phyloP scores from a whole-genome alignment of 2,888 invertebrate species.

The Atethmia centrago region DNA sequence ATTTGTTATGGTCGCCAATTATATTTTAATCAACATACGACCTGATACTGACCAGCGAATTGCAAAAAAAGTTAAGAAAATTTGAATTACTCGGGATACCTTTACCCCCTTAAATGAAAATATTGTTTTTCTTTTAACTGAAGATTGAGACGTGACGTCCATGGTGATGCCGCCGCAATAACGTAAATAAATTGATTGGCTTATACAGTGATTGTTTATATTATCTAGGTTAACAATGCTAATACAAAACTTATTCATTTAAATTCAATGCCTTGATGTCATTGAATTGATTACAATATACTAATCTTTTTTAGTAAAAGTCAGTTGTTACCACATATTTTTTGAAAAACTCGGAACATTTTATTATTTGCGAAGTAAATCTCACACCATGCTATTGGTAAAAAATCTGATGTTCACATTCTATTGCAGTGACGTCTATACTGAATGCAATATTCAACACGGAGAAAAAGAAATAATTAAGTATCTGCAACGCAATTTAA shows the following conservation, averaged over 20 bases:
- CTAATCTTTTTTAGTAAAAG: constrained; percentile 7
- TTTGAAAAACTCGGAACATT: constrained; percentile 9
- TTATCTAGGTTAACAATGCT: constrained; percentile 10
- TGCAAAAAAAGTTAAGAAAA: too few species aligned
- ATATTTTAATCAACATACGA: too few species aligned
- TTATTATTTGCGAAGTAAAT: constrained; percentile 1
- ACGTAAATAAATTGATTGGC: constrained; percentile 9
- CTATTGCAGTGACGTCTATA: constrained; percentile 86
- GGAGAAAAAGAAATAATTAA: constrained; percentile 87
- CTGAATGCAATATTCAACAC: constrained; percentile 86
- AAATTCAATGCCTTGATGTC: constrained; percentile 6
- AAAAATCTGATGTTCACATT: constrained; percentile 41
- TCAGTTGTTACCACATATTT: constrained; percentile 50
- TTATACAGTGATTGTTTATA: constrained; percentile 2
- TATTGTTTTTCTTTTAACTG: not conserved
- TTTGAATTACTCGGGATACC: too few species aligned
- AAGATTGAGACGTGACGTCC: not conserved
- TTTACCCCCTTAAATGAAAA: too few species aligned
- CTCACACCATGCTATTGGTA: constrained; percentile 3
- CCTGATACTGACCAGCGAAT: too few species aligned
- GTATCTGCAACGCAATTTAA: constrained; percentile 81
- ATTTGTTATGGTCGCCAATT: too few species aligned
- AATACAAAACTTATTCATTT: constrained; percentile 12
- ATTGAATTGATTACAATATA: constrained; percentile 7
- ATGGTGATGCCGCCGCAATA: not conserved